Evolutionary conservation across 2,113 vertebrate genomes (phyloP).

Genomic region (Rhynchomys soricoides): DNA sequence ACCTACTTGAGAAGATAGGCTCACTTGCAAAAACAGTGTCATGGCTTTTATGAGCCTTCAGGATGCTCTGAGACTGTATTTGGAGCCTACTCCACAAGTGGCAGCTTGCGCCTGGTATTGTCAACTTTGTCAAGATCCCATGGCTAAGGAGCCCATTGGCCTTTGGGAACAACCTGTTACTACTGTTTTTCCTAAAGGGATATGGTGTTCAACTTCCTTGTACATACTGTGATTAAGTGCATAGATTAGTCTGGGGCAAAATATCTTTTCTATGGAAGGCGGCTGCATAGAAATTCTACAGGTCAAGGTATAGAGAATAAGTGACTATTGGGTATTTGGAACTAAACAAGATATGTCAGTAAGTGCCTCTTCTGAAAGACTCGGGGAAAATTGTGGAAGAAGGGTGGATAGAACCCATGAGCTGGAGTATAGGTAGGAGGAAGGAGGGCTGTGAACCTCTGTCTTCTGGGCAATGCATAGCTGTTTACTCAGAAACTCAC

Average conservation of each 20-base stretch:
- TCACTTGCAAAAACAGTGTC: background rate
- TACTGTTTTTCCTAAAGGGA: background rate
- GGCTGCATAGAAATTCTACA: background rate
- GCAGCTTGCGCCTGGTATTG: background rate
- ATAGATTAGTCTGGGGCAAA: background rate
- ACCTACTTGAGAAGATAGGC: background rate
- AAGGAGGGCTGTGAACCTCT: too few species aligned
- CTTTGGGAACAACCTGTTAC: background rate
- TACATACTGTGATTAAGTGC: background rate
- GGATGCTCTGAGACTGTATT: background rate
- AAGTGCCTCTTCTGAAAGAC: background rate
- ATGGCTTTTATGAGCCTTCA: too few species aligned
- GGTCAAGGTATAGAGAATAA: background rate
- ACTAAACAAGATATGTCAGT: background rate
- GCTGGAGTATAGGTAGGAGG: too few species aligned
- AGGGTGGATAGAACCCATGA: background rate
- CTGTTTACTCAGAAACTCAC: background rate
- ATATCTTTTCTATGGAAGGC: background rate
- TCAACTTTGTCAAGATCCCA: background rate
- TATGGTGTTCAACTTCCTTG: too few species aligned
- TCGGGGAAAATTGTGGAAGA: background rate
- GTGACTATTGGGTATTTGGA: background rate
- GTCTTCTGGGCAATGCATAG: fast-evolving
- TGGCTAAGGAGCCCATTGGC: background rate
- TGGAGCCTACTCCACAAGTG: background rate